These are phyloP conservation scores for Linepithema humile DNA, from an alignment of 1,140 invertebrate genomes.

Conservation along the genomic window DNA sequence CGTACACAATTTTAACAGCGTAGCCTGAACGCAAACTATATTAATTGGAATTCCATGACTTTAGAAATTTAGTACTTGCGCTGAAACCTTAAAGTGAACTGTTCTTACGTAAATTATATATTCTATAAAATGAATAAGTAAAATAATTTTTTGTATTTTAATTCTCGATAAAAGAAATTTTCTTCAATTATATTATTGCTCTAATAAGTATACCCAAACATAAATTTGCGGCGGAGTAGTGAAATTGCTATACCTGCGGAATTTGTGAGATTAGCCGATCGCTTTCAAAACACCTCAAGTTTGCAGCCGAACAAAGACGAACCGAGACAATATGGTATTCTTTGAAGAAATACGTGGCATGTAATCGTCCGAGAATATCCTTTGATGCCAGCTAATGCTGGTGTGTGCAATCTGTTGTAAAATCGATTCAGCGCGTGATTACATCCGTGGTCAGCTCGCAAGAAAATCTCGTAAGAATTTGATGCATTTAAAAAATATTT, in stretches of 20 bases:
- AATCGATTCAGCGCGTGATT: slow-evolving; percentile 50
- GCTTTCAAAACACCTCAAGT: neutral
- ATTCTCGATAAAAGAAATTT: too few relatives aligned
- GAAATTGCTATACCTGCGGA: too few relatives aligned
- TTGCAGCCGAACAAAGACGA: slow-evolving; percentile 14
- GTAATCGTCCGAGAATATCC: slow-evolving; percentile 59
- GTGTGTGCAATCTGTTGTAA: slow-evolving; percentile 42
- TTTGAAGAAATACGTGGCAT: slow-evolving; percentile 64
- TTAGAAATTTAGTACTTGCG: neutral
- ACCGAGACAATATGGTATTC: slow-evolving; percentile 10
- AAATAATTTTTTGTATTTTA: neutral
- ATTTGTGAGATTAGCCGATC: neutral
- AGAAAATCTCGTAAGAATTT: neutral
- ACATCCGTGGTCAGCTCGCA: slow-evolving; percentile 15
- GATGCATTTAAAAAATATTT: neutral
- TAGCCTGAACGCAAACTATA: neutral
- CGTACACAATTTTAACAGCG: neutral
- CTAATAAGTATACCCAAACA: too few relatives aligned
- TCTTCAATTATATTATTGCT: too few relatives aligned
- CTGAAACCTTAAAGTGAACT: neutral
- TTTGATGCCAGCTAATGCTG: slow-evolving; percentile 57
- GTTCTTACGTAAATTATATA: neutral
- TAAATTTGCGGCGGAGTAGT: too few relatives aligned
- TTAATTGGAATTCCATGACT: neutral
- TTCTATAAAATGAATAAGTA: neutral